A percentile compares a stretch with the other conserved stretches of the same genome.
These are phyloP conservation scores for Drosophila fuyamai DNA, from an alignment of 1,140 invertebrate species.

Conservation along the genomic window DNA sequence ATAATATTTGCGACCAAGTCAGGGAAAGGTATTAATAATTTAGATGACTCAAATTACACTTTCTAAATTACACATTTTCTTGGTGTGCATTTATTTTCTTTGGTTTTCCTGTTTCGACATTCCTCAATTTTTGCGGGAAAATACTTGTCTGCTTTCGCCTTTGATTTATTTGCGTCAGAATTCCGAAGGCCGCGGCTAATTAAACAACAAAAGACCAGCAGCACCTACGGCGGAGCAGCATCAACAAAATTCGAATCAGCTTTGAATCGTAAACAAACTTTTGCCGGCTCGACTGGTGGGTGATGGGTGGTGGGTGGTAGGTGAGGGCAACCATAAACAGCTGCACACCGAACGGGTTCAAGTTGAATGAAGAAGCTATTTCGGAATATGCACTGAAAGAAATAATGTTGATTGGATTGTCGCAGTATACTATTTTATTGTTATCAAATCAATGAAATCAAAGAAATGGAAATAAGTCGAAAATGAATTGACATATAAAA, in stretches of 20 bases:
- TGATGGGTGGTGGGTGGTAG: background rate
- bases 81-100: constrained; percentile 15
- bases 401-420: background rate
- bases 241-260: constrained; percentile 30
- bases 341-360: constrained; percentile 51
- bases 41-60: too few relatives aligned
- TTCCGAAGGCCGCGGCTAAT: constrained; percentile 43
- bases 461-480: too few relatives aligned
- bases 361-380: constrained; percentile 41
- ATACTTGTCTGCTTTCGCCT: constrained; percentile 16
- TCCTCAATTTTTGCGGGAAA: constrained; percentile 14
- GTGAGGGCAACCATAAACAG: constrained; percentile 44
- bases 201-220: constrained; percentile 39
- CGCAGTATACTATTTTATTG: too few relatives aligned
- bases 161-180: constrained; percentile 66
- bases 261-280: constrained; percentile 47
- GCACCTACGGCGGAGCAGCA: constrained; percentile 29
- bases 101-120: constrained; percentile 1
- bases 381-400: constrained; percentile 11
- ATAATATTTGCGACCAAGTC: too few relatives aligned
- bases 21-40: too few relatives aligned
- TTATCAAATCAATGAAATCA: too few relatives aligned
- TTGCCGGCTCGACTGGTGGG: constrained; percentile 23
- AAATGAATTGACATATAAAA: too few relatives aligned
- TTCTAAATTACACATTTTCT: background rate